These are phyloP conservation scores for Lomographa bimaculata DNA, from an alignment of 2,888 invertebrate genomes.

Conservation along the genomic window DNA sequence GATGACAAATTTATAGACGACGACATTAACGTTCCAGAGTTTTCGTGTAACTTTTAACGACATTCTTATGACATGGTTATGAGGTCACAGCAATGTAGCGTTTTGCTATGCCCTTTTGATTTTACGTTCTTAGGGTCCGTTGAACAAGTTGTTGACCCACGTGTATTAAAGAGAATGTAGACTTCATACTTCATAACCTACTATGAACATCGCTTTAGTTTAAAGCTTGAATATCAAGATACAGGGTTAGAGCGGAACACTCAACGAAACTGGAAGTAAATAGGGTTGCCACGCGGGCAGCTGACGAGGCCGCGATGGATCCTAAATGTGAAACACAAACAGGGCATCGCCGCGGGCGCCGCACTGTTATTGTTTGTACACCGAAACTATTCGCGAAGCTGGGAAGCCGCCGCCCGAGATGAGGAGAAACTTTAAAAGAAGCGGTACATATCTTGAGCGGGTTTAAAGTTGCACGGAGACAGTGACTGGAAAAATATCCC, in stretches of 20 bases:
- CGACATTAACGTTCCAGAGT: too few relatives aligned
- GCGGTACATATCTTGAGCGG: constrained; percentile 38
- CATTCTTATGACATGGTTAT: too few relatives aligned
- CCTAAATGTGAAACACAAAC: constrained; percentile 76
- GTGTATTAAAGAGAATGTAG: too few relatives aligned
- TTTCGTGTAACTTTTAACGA: too few relatives aligned
- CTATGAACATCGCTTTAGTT: too few relatives aligned
- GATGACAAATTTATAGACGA: not conserved
- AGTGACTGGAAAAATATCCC: too few relatives aligned
- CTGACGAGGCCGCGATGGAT: constrained; percentile 59
- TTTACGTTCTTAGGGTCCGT: too few relatives aligned
- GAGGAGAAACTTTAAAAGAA: constrained; percentile 56
- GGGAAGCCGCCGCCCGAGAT: constrained; percentile 39
- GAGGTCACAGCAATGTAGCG: too few relatives aligned
- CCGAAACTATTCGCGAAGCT: constrained; percentile 62
- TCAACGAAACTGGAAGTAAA: constrained; percentile 28
- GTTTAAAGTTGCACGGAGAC: constrained; percentile 3
- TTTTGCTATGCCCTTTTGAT: too few relatives aligned
- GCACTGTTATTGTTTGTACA: constrained; percentile 76
- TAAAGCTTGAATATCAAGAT: constrained; percentile 6
- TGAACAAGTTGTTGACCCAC: too few relatives aligned
- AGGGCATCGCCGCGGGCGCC: constrained; percentile 58
- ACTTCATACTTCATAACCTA: too few relatives aligned
- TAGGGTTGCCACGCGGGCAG: constrained; percentile 33
- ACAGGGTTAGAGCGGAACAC: constrained; percentile 8